These are phyloP conservation scores for Taenaris catops DNA, from an alignment of 2,888 invertebrate genomes.

Conservation along the genomic window DNA sequence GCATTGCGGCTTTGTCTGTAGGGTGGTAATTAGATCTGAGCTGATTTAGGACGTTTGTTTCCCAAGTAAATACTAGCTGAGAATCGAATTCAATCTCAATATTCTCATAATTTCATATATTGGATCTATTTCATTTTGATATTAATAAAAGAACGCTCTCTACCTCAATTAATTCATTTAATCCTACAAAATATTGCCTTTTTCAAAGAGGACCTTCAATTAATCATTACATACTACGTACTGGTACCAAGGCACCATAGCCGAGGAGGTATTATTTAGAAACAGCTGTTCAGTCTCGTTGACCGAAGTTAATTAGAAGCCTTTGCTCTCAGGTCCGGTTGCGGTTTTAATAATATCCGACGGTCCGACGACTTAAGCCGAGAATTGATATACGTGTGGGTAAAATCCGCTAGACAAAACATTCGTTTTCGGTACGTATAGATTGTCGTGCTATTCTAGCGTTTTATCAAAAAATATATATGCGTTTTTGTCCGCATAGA, in stretches of 20 bases:
- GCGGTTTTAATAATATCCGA: conserved; percentile 65
- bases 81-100: no score
- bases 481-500: no score
- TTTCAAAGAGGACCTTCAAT: conserved; percentile 1
- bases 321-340: conserved; percentile 41
- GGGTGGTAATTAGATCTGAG: no score
- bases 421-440: conserved; percentile 11
- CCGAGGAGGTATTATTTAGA: conserved; percentile 42
- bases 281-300: conserved; percentile 50
- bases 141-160: no score
- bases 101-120: no score
- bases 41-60: no score
- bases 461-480: no score
- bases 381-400: conserved; percentile 49
- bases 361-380: conserved; percentile 39
- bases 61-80: no score
- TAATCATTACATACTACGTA: conserved; percentile 6
- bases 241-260: conserved; percentile 36
- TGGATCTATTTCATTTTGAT: no score
- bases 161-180: background rate
- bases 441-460: no score
- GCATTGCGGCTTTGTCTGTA: no score
- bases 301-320: conserved; percentile 65
- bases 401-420: conserved; percentile 17
- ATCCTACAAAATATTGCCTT: background rate